A percentile compares a stretch with the other conserved stretches of the same genome.
Conservation (phyloP, 2,797 vertebrate species). For the Pachyuromys duprasi region DNA sequence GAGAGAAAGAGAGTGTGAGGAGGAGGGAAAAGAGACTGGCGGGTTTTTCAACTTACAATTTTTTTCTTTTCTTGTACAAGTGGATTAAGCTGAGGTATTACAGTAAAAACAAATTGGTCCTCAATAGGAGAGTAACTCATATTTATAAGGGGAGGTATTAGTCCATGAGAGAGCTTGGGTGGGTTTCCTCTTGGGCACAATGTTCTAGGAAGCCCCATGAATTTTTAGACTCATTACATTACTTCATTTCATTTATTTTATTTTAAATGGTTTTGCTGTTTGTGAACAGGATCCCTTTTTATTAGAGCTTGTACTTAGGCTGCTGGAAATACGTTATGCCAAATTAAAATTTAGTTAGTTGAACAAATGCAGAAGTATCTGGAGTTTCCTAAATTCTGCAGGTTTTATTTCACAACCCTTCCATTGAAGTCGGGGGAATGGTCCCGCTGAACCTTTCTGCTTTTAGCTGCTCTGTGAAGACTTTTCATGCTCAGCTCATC, state of each 20-base stretch:
- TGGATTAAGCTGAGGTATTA: constrained; percentile 16
- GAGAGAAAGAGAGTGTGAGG: background rate
- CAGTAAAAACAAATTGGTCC: constrained; percentile 50
- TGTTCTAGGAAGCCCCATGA: background rate
- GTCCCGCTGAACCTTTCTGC: background rate
- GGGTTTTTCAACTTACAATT: constrained; percentile 53
- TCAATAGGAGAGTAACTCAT: background rate
- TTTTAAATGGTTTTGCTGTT: background rate
- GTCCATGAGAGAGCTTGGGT: background rate
- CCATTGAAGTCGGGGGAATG: background rate
- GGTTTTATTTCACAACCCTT: constrained; percentile 11
- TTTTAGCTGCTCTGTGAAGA: background rate
- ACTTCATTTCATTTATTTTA: background rate
- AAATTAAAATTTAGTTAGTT: constrained; percentile 17
- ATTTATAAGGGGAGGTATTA: background rate
- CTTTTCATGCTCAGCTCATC: background rate
- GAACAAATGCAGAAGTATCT: background rate
- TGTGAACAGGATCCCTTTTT: background rate
- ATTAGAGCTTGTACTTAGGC: background rate
- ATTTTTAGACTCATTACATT: constrained; percentile 7
- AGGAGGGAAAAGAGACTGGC: background rate
- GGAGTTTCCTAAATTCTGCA: background rate
- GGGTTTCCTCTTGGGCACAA: background rate
- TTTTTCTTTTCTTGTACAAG: constrained; percentile 43
- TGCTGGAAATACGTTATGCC: background rate